Conservation (phyloP, 2,797 vertebrate species). For the Vultur gryphus region DNA sequence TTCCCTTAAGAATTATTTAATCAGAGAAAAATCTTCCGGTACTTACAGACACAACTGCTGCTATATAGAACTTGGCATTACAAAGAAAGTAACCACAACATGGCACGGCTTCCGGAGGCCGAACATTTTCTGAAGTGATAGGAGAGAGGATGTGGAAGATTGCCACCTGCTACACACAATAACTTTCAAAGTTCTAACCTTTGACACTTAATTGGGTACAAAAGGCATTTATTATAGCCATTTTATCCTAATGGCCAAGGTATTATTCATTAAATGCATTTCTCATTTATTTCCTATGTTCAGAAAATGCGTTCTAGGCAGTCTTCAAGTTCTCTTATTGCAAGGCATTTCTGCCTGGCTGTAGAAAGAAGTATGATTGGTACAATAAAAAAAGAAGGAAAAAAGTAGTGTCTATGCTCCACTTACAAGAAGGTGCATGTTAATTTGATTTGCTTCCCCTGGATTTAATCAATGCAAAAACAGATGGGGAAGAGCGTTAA, state of each 20-base stretch:
- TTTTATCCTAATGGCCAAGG: not conserved
- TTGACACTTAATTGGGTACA: not conserved
- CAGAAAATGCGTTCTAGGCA: not conserved
- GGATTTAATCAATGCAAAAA: slow-evolving; percentile 8
- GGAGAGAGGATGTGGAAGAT: not conserved
- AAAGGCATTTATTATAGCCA: not conserved
- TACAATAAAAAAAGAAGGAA: not conserved
- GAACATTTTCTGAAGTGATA: not conserved
- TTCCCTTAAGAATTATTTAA: slow-evolving; percentile 62
- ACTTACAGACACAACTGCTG: slow-evolving; percentile 28
- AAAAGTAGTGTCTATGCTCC: not conserved
- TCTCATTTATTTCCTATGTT: not conserved
- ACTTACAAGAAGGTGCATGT: not conserved
- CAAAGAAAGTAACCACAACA: not conserved
- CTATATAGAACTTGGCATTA: not conserved
- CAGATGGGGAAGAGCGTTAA: not conserved
- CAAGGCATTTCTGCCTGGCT: not conserved
- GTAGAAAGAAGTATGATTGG: not conserved
- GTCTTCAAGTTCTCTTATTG: not conserved
- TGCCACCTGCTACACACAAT: not conserved
- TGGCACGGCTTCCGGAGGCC: not conserved
- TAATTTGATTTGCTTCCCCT: not conserved
- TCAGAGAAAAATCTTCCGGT: slow-evolving; percentile 55
- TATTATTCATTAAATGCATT: not conserved
- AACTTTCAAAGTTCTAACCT: not conserved